Evolutionary conservation across 2,888 invertebrate species (phyloP).

Genomic region (Ommatoiulus sabulosus): DNA sequence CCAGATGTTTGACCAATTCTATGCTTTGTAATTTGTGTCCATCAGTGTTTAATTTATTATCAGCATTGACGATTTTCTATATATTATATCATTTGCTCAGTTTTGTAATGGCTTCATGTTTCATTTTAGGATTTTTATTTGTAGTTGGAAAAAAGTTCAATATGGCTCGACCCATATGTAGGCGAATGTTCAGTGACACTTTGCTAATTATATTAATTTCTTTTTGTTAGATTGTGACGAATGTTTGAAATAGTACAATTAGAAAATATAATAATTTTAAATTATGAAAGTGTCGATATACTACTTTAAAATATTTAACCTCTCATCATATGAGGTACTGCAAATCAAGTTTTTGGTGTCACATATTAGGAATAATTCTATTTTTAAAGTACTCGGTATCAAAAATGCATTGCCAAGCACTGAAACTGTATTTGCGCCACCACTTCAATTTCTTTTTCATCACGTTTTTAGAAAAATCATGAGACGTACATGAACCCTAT

Average conservation of each 20-base stretch:
- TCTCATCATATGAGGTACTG: too few species aligned
- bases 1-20: slow-evolving; percentile 24
- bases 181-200: too few species aligned
- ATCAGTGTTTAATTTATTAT: slow-evolving; percentile 29
- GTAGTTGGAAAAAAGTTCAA: not conserved
- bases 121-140: not conserved
- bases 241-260: too few species aligned
- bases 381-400: not conserved
- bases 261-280: too few species aligned
- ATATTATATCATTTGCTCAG: not conserved
- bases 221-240: too few species aligned
- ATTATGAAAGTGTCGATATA: too few species aligned
- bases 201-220: too few species aligned
- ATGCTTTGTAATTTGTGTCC: slow-evolving; percentile 9
- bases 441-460: not conserved
- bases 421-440: not conserved
- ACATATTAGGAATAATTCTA: too few species aligned
- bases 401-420: not conserved
- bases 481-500: too few species aligned
- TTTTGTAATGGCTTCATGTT: not conserved
- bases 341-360: too few species aligned
- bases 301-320: too few species aligned
- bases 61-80: not conserved
- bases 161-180: not conserved
- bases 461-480: not conserved